phyloP scores from a whole-genome alignment of 2,888 invertebrate species.

The Scaeva pyrastri region DNA sequence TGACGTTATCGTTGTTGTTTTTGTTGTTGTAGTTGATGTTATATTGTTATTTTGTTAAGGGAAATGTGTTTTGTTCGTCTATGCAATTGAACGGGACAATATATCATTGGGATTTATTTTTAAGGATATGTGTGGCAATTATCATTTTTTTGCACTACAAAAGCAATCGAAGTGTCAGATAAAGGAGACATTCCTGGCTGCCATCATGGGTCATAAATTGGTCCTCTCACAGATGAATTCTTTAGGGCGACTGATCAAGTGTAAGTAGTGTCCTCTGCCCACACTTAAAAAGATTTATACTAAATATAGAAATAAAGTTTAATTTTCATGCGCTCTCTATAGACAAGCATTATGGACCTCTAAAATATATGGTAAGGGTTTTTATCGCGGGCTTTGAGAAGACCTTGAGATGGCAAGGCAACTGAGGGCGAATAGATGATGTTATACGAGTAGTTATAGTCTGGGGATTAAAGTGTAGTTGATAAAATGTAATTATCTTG shows the following conservation, averaged over 20 bases:
- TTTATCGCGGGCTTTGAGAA: neutral
- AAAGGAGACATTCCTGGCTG: constrained; percentile 62
- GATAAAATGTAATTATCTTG: constrained; percentile 74
- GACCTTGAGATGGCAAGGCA: constrained; percentile 65
- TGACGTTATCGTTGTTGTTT: neutral
- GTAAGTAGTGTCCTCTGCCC: constrained; percentile 52
- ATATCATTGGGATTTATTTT: constrained; percentile 75
- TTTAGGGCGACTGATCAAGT: constrained; percentile 54
- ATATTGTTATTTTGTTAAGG: neutral
- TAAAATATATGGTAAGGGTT: constrained; percentile 22
- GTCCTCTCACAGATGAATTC: constrained; percentile 45
- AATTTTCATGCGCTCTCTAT: constrained; percentile 55
- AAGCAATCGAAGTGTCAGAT: constrained; percentile 70
- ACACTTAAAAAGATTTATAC: constrained; percentile 57
- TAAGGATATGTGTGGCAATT: constrained; percentile 70
- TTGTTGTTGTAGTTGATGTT: neutral
- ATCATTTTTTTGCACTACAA: constrained; percentile 66
- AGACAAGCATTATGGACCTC: neutral
- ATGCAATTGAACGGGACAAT: constrained; percentile 61
- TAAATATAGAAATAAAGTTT: constrained; percentile 74
- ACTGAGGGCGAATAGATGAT: constrained; percentile 23
- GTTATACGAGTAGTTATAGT: constrained; percentile 1
- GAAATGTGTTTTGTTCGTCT: constrained; percentile 49
- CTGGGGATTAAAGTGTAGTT: constrained; percentile 45
- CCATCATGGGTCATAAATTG: constrained; percentile 70